Evolutionary conservation across 2,113 vertebrate species (phyloP).

Genomic region (Toxotes chatareus): DNA sequence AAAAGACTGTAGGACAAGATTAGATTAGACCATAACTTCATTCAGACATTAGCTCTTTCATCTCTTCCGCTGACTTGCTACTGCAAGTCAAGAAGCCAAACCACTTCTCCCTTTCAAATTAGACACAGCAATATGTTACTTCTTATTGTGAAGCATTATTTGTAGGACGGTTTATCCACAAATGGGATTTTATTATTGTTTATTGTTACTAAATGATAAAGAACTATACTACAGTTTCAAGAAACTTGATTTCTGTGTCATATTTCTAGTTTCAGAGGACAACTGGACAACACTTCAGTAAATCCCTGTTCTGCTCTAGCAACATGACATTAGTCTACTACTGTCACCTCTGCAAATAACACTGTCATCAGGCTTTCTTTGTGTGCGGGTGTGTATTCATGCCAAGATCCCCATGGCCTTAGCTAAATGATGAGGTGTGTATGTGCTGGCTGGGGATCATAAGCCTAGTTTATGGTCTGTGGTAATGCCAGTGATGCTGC

Average conservation of each 20-base stretch:
- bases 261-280: conserved; percentile 1
- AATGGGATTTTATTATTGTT: background rate
- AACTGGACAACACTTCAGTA: background rate
- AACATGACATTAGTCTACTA: conserved; percentile 20
- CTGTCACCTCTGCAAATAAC: conserved; percentile 21
- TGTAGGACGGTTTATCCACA: background rate
- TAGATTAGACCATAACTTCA: conserved; percentile 18
- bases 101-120: background rate
- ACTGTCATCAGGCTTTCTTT: conserved; percentile 34
- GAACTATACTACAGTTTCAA: background rate
- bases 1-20: conserved; percentile 57
- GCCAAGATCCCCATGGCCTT: conserved; percentile 46
- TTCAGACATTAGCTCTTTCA: conserved; percentile 36
- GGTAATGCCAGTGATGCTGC: conserved; percentile 32
- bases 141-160: background rate
- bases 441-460: conserved; percentile 50
- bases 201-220: background rate
- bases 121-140: background rate
- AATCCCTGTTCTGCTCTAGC: background rate
- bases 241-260: background rate
- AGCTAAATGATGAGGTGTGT: conserved; percentile 50
- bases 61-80: conserved; percentile 30
- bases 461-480: conserved; percentile 30
- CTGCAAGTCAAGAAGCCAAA: conserved; percentile 36
- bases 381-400: conserved; percentile 12